Evolutionary conservation across 1,140 invertebrate genomes (phyloP).

Genomic region (Drosophila santomea): DNA sequence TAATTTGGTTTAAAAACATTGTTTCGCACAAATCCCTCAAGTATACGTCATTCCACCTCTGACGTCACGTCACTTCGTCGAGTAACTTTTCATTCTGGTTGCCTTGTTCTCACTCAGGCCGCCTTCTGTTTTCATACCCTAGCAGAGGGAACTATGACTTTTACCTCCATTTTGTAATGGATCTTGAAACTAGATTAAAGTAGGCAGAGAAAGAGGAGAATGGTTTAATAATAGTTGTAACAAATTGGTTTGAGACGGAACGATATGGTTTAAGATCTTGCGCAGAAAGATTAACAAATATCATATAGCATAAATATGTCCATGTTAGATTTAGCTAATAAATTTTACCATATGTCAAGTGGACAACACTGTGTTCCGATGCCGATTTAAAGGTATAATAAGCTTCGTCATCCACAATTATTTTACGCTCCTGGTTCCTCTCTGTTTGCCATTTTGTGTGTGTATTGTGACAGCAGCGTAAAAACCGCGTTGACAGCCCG

Average conservation of each 20-base stretch:
- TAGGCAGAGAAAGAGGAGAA: too few species aligned
- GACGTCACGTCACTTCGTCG: constrained; percentile 68
- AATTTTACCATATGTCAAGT: too few species aligned
- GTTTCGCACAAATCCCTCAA: constrained; percentile 79
- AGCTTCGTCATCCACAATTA: not conserved
- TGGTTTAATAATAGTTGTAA: too few species aligned
- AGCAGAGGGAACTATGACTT: not conserved
- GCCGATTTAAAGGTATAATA: not conserved
- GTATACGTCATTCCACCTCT: constrained; percentile 74
- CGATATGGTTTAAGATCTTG: too few species aligned
- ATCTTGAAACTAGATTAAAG: not conserved
- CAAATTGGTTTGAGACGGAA: too few species aligned
- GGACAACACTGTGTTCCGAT: too few species aligned
- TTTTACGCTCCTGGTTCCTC: not conserved
- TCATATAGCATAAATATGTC: too few species aligned
- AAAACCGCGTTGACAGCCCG: constrained; percentile 75
- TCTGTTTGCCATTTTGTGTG: constrained; percentile 47
- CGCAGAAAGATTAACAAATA: too few species aligned
- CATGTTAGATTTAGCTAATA: too few species aligned
- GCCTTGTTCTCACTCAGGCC: constrained; percentile 2
- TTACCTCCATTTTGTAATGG: not conserved
- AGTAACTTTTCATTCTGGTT: constrained; percentile 38
- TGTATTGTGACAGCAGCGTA: constrained; percentile 78
- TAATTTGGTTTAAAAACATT: constrained; percentile 82
- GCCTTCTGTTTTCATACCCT: constrained; percentile 16